Base-by-base conservation (phyloP, 2,888 invertebrate genomes). In the Cheilosia impressa region DNA sequence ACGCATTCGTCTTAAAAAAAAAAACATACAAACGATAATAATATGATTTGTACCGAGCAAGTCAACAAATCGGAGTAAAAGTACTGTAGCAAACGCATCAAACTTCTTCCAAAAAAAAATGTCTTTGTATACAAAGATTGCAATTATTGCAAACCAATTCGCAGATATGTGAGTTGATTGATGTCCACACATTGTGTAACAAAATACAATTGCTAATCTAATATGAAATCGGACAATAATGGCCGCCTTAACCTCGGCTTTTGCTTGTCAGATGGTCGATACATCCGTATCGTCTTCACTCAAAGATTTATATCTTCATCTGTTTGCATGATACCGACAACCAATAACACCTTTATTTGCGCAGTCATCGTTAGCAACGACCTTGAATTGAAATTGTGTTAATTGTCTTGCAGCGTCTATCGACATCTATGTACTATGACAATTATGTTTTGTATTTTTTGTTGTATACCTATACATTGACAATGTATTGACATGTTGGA, bases 301-400 rank as follows among this genome's bases (percentile, higher is more conserved):
- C 24, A 24, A 52, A 52, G 0, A 6, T n/a, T n/a, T n/a, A n/a
- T 52, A 5, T 13, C 10, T 52, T 6, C 13, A 15, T 13, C 22
- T 15, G 24, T 52, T 22, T 17, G 17, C 17, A 2, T n/a, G 47
- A 31, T 31, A 19, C n/a, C 47, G 17, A 43, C 4, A 43, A 19
- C 9, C 19, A 50, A 13, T 13, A 15, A 24, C 24, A 52, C 52
- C 13, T 43, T 7, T 27, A 13, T 43, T 27, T 10, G 38, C 41
- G 60, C 24, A 24, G n/a, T 17, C 17, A 34, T 57, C 57, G 7
- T 34, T n/a, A 10, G 57, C 57, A 17, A 31, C 22, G 31, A 19
- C 34, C 34, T 57, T 57, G 57, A 57, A 17, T 17, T 31, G 17
- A 34, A 31, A 57, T 19, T 24, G 24, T 62, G 41, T 15, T 19